These are phyloP conservation scores for Lepeophtheirus salmonis DNA, from an alignment of 1,140 invertebrate species.

Conservation along the genomic window DNA sequence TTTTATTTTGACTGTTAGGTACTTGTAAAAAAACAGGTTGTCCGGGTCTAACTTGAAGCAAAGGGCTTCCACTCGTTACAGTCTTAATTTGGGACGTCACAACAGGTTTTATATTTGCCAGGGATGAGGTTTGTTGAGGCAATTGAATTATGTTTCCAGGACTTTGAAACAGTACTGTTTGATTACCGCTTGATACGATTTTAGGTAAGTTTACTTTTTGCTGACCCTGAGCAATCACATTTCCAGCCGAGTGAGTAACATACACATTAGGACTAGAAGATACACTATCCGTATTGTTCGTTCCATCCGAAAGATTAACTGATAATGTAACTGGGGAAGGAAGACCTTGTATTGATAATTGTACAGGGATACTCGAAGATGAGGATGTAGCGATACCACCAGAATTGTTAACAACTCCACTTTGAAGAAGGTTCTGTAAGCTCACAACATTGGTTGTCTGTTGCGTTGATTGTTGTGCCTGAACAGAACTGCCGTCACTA, in stretches of 20 bases:
- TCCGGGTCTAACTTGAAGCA: background rate
- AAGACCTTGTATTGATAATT: slow-evolving; percentile 55
- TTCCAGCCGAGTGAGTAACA: background rate
- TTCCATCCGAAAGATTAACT: slow-evolving; percentile 37
- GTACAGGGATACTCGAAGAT: slow-evolving; percentile 28
- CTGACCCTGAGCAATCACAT: background rate
- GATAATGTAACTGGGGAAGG: slow-evolving; percentile 55
- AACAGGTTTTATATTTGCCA: too few species aligned
- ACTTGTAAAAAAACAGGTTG: background rate
- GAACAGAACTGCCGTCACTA: too few species aligned
- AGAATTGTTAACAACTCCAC: background rate
- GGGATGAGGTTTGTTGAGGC: background rate
- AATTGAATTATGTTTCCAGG: slow-evolving; percentile 5
- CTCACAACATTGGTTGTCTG: background rate
- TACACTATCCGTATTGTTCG: background rate
- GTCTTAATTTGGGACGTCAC: background rate
- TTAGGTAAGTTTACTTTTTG: background rate
- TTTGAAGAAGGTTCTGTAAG: slow-evolving; percentile 4
- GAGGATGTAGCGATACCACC: background rate
- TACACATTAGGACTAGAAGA: background rate
- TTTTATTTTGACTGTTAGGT: background rate
- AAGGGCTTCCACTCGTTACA: background rate
- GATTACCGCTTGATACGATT: background rate
- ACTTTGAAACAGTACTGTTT: background rate
- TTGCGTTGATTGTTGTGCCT: background rate